Conservation (phyloP, 2,113 vertebrate species). For the Rhynchopsitta pachyrhyncha region DNA sequence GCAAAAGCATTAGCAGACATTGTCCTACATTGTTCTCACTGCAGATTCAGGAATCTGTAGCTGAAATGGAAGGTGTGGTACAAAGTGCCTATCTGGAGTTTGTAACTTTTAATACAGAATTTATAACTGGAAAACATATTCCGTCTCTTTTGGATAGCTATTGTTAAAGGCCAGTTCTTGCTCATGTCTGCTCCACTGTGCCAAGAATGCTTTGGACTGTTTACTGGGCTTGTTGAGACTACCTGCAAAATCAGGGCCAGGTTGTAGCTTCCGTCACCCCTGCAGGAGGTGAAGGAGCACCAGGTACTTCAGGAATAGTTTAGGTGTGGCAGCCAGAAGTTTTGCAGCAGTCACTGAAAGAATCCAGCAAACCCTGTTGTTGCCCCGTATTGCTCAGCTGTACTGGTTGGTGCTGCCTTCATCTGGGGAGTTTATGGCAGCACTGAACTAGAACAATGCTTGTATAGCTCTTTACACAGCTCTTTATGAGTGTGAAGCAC, state of each 20-base stretch:
- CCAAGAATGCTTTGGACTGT: slow-evolving; percentile 17
- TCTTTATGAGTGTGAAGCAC: background rate
- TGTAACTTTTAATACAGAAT: background rate
- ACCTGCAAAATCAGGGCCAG: background rate
- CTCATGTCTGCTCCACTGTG: background rate
- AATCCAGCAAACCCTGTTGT: background rate
- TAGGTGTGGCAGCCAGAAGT: background rate
- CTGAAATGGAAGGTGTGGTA: background rate
- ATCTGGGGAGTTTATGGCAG: background rate
- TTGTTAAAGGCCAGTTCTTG: background rate
- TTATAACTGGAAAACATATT: background rate
- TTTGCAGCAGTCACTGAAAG: background rate
- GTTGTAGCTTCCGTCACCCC: background rate
- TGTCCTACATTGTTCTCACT: background rate
- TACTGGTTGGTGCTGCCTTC: background rate
- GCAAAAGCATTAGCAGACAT: background rate
- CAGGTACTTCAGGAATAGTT: slow-evolving; percentile 41
- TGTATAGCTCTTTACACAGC: background rate
- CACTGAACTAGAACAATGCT: background rate
- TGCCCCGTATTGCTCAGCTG: background rate
- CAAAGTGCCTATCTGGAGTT: background rate
- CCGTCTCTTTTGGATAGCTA: background rate
- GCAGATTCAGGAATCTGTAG: background rate
- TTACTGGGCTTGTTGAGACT: slow-evolving; percentile 21
- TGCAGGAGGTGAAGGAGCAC: background rate